These are phyloP conservation scores for Patella depressa DNA, from an alignment of 2,888 invertebrate species.

Conservation along the genomic window DNA sequence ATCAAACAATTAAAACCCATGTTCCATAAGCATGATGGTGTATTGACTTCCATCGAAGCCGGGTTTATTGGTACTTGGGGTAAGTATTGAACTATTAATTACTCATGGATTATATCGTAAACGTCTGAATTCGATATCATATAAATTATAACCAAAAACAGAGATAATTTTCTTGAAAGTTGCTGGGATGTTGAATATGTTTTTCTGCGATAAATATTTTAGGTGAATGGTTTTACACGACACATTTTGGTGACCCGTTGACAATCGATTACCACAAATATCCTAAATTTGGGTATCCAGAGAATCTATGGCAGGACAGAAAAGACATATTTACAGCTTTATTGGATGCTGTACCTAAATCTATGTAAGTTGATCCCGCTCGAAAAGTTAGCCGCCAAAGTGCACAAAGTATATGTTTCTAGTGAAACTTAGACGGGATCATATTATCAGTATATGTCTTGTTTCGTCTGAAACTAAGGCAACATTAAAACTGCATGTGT, in stretches of 20 bases:
- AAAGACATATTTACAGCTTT: slow-evolving; percentile 27
- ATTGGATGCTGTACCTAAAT: slow-evolving; percentile 27
- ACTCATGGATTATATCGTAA: no score
- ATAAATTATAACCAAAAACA: no score
- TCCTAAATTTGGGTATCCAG: slow-evolving; percentile 24
- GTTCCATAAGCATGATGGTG: slow-evolving; percentile 27
- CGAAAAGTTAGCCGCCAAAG: no score
- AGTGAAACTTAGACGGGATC: no score
- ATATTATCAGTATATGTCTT: no score
- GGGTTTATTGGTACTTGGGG: slow-evolving; percentile 39
- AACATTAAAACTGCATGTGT: no score
- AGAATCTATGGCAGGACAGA: slow-evolving; percentile 21
- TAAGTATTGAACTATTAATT: background rate
- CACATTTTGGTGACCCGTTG: slow-evolving; percentile 26
- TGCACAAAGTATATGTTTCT: no score
- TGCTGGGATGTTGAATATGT: no score
- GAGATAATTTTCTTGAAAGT: no score
- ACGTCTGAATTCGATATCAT: no score
- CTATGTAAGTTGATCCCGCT: slow-evolving; percentile 22
- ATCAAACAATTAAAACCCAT: slow-evolving; percentile 31
- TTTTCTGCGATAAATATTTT: background rate
- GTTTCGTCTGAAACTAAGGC: no score
- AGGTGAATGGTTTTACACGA: slow-evolving; percentile 31
- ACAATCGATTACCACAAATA: slow-evolving; percentile 19
- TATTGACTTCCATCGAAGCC: slow-evolving; percentile 31